A percentile compares a stretch with the other conserved stretches of the same genome.
Evolutionary conservation across 2,888 invertebrate species (phyloP).

Genomic region (Sinotaia quadrata): DNA sequence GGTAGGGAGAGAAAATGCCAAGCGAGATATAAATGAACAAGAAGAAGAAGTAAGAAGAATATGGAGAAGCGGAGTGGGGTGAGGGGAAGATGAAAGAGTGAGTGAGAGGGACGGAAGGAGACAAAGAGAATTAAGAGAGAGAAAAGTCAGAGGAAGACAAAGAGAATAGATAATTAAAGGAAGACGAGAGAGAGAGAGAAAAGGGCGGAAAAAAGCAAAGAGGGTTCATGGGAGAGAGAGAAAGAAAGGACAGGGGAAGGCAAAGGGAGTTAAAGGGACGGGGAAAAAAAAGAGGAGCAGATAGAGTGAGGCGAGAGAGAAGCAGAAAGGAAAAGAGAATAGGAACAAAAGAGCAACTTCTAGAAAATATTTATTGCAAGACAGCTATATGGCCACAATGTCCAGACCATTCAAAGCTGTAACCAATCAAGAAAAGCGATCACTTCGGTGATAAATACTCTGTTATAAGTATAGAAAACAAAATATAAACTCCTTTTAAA

Average conservation of each 20-base stretch:
- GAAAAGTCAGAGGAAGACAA: not conserved
- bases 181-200: constrained; percentile 11
- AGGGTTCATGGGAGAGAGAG: constrained; percentile 3
- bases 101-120: constrained; percentile 1
- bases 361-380: too few species aligned
- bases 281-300: too few species aligned
- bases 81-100: not conserved
- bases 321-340: constrained; percentile 19
- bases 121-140: not conserved
- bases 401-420: not conserved
- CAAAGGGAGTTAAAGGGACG: too few species aligned
- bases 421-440: too few species aligned
- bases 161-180: not conserved
- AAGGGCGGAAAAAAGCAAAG: constrained; percentile 3
- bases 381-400: not conserved
- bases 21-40: not conserved
- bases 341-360: constrained; percentile 34
- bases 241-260: too few species aligned
- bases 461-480: too few species aligned
- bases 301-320: too few species aligned
- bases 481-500: too few species aligned
- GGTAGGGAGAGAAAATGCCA: not conserved
- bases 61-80: not conserved
- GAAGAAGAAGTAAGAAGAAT: not conserved
- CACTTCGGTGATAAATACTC: too few species aligned